Evolutionary conservation across 2,888 invertebrate species (phyloP), one percentile per base, ranked within the genome.

Genomic region (Synanthedon myopaeformis): DNA sequence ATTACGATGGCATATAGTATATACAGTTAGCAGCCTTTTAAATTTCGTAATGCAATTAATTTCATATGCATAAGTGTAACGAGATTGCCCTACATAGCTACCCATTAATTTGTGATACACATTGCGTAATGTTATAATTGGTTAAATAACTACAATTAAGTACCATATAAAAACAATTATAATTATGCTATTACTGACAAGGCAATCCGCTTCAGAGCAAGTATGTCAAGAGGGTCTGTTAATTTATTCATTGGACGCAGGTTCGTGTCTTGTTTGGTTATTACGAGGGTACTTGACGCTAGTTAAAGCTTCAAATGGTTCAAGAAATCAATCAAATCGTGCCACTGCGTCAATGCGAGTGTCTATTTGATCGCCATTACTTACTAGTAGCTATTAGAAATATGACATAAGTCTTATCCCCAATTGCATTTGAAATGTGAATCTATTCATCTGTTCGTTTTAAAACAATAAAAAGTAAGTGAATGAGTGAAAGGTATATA

Each of bases 201-300:
- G 85, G 85, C 74, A 73, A 83, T 76, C 84, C 70, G 69, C 74
- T 74, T 69, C 61, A 65, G 70, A 78, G 75, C 72, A 82, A 83
- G 76, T 84, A 72, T 84, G 82, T 81, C 82, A 83, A 85, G 81
- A 84, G 79, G 83, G 84, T 82, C 76, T 70, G 79, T 78, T 83
- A 84, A 85, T 84, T 80, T 84, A 85, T 84, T 84, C 85, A 83
- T 83, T 79, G 77, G 51, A 69, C 66, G 68, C 67, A 64, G 71
- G 70, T 76, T 76, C 81, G 76, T 78, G 77, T 77, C 79, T 79
- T 69, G 76, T 76, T 82, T 70, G 70, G 74, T 74, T 77, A 76
- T 75, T 71, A 74, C 69, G 65, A 60, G 66, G 70, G 71, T 70
- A 70, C 72, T 71, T 75, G 70, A 69, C 61, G 68, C 68, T 70